Evolutionary conservation across 2,888 invertebrate species (phyloP), one percentile per base, ranked within the genome.

Genomic region (Hedychridium roseum): DNA sequence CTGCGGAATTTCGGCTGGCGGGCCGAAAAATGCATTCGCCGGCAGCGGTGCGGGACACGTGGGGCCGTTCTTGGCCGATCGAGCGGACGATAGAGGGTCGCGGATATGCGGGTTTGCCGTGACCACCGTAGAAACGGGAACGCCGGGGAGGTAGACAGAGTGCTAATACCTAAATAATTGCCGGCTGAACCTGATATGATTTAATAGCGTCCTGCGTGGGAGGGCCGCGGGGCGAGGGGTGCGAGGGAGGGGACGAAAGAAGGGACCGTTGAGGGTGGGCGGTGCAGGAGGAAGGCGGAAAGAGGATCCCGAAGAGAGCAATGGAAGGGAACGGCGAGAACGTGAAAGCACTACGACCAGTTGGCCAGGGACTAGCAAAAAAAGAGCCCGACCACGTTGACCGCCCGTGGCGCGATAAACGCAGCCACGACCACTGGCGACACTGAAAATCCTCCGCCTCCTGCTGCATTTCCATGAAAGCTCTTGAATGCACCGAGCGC

Each of bases 161-260:
- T 66, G 67, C 61, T 74, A 72, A 72, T 74, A 67, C 67, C 64
- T 67, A 66, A 74, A 74, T 74, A 72, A 74, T 74, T 71, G 73
- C 70, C 59, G 66, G 64, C 68, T 71, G 70, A 68, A 68, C 64
- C 64, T 68, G 70, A 71, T 73, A 71, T 70, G 71, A 73, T 73
- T 73, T 71, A 73, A 70, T 66, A 62, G 60, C 60, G 53, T 34
- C 43, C 41, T 56, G 45, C 36, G 50, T 55, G 34, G 51, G 41
- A 50, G 40, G 39, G 21, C 37, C 12, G 34, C 36, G 49, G 4
- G 36, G 27, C 15, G 32, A 14, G 37, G 20, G 6, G 5, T 32
- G 32, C 35, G 3, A 3, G 20, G 17, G 20, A n/a, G 6, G 18
- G 17, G 14, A 31, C 2, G 5, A 14, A 9, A 20, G n/a, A n/a